These are phyloP conservation scores for Pentamera pediparva DNA, from an alignment of 53 echinoderm and acorn worm species.

Conservation along the genomic window DNA sequence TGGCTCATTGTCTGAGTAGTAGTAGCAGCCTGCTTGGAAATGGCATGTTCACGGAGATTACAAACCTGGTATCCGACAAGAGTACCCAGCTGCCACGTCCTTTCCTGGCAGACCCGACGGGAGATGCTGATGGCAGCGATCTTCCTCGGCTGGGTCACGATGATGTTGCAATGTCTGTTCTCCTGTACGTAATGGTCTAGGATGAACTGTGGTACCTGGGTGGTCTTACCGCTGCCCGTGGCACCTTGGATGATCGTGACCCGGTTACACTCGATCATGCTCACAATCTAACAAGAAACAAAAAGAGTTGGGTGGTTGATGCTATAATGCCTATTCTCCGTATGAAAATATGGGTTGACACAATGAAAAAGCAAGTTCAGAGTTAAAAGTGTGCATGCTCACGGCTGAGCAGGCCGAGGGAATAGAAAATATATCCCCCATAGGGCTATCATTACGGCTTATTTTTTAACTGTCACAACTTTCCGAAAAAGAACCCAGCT, in stretches of 20 bases:
- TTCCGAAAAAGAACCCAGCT: no score
- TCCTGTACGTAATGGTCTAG: conserved; percentile 71
- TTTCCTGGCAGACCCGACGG: conserved; percentile 81
- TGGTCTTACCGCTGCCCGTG: conserved; percentile 94
- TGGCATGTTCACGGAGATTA: no score
- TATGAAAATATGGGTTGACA: not conserved
- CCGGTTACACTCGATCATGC: conserved; percentile 74
- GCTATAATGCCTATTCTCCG: not conserved
- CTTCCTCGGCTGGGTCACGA: conserved; percentile 91
- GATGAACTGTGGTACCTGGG: conserved; percentile 94
- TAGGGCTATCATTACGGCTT: no score
- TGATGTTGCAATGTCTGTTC: conserved; percentile 83
- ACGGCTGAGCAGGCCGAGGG: no score
- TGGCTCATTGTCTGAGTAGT: no score
- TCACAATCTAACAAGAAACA: conserved; percentile 52
- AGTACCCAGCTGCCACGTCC: conserved; percentile 88
- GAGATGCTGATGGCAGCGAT: conserved; percentile 90
- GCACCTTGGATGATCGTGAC: conserved; percentile 91
- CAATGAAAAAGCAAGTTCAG: not conserved
- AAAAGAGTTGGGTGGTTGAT: not conserved
- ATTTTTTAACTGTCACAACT: no score
- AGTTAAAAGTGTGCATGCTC: not conserved
- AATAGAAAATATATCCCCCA: no score
- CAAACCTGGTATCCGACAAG: conserved; percentile 92
- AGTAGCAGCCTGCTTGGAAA: no score